Base-by-base conservation (phyloP, 53 echinoderm and acorn worm genomes). In the Zoroaster sp. region DNA sequence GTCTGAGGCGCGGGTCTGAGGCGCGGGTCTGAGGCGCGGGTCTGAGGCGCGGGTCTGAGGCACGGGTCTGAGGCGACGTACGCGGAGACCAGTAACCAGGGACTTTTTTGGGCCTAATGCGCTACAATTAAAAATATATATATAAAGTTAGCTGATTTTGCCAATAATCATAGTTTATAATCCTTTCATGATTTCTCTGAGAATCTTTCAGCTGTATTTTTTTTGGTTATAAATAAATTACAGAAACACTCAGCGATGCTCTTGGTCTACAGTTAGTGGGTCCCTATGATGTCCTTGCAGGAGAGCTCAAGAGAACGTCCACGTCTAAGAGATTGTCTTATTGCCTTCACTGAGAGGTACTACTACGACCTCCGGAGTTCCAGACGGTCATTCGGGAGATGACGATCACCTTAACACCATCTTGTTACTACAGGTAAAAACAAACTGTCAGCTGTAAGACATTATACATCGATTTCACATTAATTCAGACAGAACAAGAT, bases 281-380 rank as follows among this genome's bases (percentile, higher is more conserved):
- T 38, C 97, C 97, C 0, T 97, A 74, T 91, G 97, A 97, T 66
- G 87, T 97, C 35, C 78, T 97, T 63, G 82, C 93, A 51, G 97
- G 97, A 38, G 91, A 86, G 1, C 85, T 95, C 53, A 93, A 92
- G 74, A 74, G 54, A 40, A 80, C 85, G 70, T 28, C 81, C 30
- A 5, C 39, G 43, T 67, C 44, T 31, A 87, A 94, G 69, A 93
- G 91, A 30, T 66, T 81, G 23, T 66, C 71, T 37, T 95, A 95
- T 20, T 92, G 89, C 36, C 89, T 97, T 18, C 97, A 97, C 69
- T 95, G 92, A 35, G 86, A 78, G 97, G 72, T 95, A 93, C 74
- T 97, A 88, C 88, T 97, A 97, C 66, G 97, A 97, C 71, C 97
- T 20, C 97, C 97, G 14, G 95, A 95, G 81, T 95, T 97, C 55